Conservation (phyloP, 2,888 invertebrate genomes). For the Brachycybe producta region DNA sequence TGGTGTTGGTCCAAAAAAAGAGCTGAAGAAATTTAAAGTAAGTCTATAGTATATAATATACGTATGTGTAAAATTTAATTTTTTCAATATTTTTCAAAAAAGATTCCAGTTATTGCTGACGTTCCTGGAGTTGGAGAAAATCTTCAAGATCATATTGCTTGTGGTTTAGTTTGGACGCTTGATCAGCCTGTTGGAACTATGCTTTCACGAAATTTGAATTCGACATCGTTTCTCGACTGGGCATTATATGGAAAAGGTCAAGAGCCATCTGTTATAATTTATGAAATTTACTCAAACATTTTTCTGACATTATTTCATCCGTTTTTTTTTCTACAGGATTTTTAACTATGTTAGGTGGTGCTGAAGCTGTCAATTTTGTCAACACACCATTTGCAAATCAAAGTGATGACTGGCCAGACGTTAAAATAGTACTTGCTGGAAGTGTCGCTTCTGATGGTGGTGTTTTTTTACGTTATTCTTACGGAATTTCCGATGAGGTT, state of each 20-base stretch:
- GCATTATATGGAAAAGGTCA: neutral
- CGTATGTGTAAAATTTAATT: neutral
- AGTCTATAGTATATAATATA: neutral
- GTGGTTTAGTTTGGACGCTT: conserved; percentile 53
- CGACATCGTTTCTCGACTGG: too few species aligned
- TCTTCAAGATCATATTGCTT: conserved; percentile 75
- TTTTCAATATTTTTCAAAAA: neutral
- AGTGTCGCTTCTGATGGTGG: neutral
- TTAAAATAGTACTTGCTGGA: conserved; percentile 65
- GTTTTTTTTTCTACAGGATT: conserved; percentile 52
- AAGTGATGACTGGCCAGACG: conserved; percentile 80
- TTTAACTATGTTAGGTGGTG: conserved; percentile 74
- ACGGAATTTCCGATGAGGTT: neutral
- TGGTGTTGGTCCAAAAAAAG: conserved; percentile 21
- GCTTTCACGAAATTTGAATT: too few species aligned
- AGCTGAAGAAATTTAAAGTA: conserved; percentile 15
- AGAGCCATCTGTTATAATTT: neutral
- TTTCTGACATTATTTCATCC: neutral
- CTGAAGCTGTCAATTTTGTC: conserved; percentile 79
- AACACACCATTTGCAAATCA: conserved; percentile 77
- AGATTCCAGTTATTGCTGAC: conserved; percentile 52
- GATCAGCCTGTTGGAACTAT: too few species aligned
- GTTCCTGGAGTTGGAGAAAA: conserved; percentile 66
- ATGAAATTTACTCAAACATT: neutral
- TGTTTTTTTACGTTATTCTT: neutral